These are phyloP conservation scores for Athetis lepigone DNA, from an alignment of 2,888 invertebrate genomes.

Conservation along the genomic window DNA sequence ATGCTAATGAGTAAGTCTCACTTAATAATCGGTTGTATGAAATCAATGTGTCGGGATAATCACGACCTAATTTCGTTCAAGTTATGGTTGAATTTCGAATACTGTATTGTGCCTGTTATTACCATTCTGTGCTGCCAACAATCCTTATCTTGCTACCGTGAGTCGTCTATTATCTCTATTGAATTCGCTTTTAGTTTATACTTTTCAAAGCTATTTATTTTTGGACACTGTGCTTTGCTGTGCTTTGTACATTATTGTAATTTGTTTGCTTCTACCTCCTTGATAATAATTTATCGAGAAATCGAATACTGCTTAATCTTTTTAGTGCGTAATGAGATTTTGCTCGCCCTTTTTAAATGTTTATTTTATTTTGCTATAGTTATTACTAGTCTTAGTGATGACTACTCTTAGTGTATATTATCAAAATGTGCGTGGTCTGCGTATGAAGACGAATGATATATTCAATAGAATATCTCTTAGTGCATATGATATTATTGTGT, in stretches of 20 bases:
- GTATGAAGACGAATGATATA: not conserved
- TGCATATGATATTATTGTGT: slow-evolving; percentile 1
- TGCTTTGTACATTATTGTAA: not conserved
- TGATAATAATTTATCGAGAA: not conserved
- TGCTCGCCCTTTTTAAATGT: not conserved
- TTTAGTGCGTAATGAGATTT: not conserved
- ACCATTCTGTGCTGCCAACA: not conserved
- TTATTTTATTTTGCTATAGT: not conserved
- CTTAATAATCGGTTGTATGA: not conserved
- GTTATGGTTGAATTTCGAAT: not conserved
- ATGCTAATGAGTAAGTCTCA: not conserved
- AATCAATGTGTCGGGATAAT: not conserved
- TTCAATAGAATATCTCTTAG: not conserved
- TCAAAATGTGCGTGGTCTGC: not conserved
- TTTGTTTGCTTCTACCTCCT: not conserved
- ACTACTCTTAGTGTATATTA: not conserved
- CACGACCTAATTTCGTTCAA: not conserved
- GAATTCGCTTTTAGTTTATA: not conserved
- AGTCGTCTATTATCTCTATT: not conserved
- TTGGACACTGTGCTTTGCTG: not conserved
- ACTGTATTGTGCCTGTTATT: not conserved
- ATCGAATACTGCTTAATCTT: not conserved
- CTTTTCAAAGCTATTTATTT: not conserved
- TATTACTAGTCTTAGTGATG: no score
- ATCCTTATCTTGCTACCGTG: not conserved